phyloP scores from a whole-genome alignment of 1,140 invertebrate genomes.

The Brachionus rubens region DNA sequence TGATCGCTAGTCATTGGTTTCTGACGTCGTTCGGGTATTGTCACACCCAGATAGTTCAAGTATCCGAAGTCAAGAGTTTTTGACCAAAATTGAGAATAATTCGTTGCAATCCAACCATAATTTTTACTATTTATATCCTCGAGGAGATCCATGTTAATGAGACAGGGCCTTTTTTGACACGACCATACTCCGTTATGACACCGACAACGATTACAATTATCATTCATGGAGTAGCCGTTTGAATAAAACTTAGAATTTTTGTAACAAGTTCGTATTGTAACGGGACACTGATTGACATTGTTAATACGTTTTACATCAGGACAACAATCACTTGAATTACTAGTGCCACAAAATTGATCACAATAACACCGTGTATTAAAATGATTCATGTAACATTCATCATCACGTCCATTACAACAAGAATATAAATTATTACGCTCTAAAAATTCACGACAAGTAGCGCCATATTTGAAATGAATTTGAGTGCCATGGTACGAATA shows the following conservation, averaged over 20 bases:
- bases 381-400: slow-evolving; percentile 73
- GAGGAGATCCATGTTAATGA: slow-evolving; percentile 70
- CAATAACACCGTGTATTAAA: slow-evolving; percentile 79
- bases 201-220: slow-evolving; percentile 65
- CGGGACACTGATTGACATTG: neutral
- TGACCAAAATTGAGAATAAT: slow-evolving; percentile 79
- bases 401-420: slow-evolving; percentile 71
- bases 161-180: slow-evolving; percentile 72
- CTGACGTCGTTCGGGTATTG: slow-evolving; percentile 51
- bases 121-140: slow-evolving; percentile 61
- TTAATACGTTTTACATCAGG: slow-evolving; percentile 70
- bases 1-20: slow-evolving; percentile 52
- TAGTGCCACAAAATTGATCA: slow-evolving; percentile 80
- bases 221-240: slow-evolving; percentile 55
- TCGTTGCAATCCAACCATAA: slow-evolving; percentile 71
- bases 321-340: slow-evolving; percentile 71
- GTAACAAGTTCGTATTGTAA: neutral
- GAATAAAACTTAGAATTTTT: neutral
- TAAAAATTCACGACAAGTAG: slow-evolving; percentile 1
- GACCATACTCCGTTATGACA: slow-evolving; percentile 71
- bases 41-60: slow-evolving; percentile 69
- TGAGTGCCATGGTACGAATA: neutral
- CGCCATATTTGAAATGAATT: neutral
- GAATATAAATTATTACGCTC: slow-evolving; percentile 48
- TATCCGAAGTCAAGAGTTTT: slow-evolving; percentile 76